Conservation (phyloP, 2,888 invertebrate species). For the Ecliptopera silaceata region DNA sequence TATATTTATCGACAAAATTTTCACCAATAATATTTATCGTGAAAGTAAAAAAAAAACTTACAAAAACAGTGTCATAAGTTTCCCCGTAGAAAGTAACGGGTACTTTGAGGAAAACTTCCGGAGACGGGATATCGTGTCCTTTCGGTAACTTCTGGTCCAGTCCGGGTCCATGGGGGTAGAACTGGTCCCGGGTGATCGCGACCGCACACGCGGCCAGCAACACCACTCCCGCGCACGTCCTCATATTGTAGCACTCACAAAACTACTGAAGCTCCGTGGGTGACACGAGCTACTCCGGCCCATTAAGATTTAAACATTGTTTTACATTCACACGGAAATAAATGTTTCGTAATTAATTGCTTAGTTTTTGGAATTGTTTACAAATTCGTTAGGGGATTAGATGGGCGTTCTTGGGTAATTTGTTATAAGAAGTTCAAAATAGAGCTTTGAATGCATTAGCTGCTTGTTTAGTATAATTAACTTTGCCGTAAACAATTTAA, state of each 20-base stretch:
- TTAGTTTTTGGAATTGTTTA: slow-evolving; percentile 19
- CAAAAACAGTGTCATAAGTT: slow-evolving; percentile 89
- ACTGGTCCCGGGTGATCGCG: slow-evolving; percentile 79
- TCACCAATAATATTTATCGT: neutral
- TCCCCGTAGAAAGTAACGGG: slow-evolving; percentile 92
- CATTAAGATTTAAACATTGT: slow-evolving; percentile 24
- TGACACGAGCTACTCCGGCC: slow-evolving; percentile 17
- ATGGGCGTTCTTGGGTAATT: neutral
- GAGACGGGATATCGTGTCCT: slow-evolving; percentile 85
- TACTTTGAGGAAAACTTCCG: slow-evolving; percentile 85
- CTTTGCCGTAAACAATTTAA: neutral
- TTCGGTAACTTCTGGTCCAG: slow-evolving; percentile 80
- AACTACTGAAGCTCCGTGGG: slow-evolving; percentile 49
- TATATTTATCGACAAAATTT: too few species aligned
- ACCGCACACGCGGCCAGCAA: slow-evolving; percentile 56
- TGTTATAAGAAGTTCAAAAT: neutral
- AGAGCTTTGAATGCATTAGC: neutral
- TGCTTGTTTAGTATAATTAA: too few species aligned
- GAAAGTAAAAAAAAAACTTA: slow-evolving; percentile 82
- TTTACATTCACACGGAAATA: slow-evolving; percentile 29
- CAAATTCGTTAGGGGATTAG: slow-evolving; percentile 7
- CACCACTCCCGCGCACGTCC: slow-evolving; percentile 70
- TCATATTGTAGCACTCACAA: slow-evolving; percentile 56
- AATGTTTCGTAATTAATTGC: slow-evolving; percentile 19
- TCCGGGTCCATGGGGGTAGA: slow-evolving; percentile 84